These are phyloP conservation scores for Drosophila lacertosa DNA, from an alignment of 1,140 invertebrate genomes.

Conservation along the genomic window DNA sequence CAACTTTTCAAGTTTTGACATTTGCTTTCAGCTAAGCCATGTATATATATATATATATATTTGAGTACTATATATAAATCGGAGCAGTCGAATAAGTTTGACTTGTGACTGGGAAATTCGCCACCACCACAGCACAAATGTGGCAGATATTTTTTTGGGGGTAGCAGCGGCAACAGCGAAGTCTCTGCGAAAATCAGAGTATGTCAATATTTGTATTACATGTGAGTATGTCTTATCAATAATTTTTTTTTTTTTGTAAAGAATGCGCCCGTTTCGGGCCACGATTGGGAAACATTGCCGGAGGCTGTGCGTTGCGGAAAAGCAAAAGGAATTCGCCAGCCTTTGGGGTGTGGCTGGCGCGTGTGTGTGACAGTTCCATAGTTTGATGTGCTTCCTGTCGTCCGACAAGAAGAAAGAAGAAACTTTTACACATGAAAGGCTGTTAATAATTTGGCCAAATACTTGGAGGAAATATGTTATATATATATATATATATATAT, in stretches of 20 bases:
- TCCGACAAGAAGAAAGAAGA: constrained; percentile 27
- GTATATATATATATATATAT: background rate
- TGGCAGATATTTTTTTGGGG: background rate
- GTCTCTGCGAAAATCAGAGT: constrained; percentile 67
- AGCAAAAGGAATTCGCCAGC: constrained; percentile 17
- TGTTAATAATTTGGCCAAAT: constrained; percentile 28
- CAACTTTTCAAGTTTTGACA: constrained; percentile 70
- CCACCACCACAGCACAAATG: constrained; percentile 34
- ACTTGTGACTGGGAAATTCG: constrained; percentile 3
- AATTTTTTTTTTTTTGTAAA: constrained; percentile 76
- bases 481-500: background rate
- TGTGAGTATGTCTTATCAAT: constrained; percentile 72
- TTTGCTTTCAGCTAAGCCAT: constrained; percentile 53
- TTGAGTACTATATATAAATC: constrained; percentile 8
- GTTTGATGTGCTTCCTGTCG: constrained; percentile 43
- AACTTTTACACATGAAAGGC: constrained; percentile 31
- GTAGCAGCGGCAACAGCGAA: background rate
- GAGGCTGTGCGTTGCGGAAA: constrained; percentile 10
- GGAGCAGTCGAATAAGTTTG: constrained; percentile 7
- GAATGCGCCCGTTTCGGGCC: constrained; percentile 59
- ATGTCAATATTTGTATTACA: constrained; percentile 81
- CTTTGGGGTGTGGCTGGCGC: constrained; percentile 52
- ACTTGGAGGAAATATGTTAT: background rate
- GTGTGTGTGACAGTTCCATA: constrained; percentile 71
- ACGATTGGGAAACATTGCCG: constrained; percentile 14